Conservation (phyloP, 2,888 invertebrate genomes). For the Laothoe populi region DNA sequence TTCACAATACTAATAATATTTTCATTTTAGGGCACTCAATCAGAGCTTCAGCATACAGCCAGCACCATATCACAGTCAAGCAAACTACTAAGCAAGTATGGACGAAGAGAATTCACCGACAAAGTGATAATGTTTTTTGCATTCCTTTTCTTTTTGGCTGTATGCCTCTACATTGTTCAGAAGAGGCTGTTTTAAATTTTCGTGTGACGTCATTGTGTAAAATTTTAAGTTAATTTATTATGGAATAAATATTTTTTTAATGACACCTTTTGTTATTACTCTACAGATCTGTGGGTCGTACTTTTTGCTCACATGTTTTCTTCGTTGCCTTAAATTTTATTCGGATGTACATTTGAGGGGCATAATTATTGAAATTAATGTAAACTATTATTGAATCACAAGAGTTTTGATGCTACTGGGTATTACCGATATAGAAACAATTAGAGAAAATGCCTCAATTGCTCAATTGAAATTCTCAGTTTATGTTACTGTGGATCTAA, state of each 20-base stretch:
- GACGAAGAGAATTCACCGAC: conserved; percentile 97
- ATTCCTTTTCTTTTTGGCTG: conserved; percentile 94
- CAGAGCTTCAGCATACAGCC: conserved; percentile 93
- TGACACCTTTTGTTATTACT: neutral
- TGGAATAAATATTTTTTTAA: conserved; percentile 20
- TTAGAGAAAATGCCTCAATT: too few relatives aligned
- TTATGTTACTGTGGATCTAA: too few relatives aligned
- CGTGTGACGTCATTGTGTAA: conserved; percentile 3
- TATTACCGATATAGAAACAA: too few relatives aligned
- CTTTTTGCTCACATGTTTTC: too few relatives aligned
- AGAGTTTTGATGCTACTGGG: too few relatives aligned
- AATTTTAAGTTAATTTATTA: conserved; percentile 27
- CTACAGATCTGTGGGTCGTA: neutral
- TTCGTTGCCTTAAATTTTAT: too few relatives aligned
- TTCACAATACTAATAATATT: neutral
- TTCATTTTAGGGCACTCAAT: conserved; percentile 87
- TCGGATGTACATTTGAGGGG: too few relatives aligned
- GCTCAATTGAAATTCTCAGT: too few relatives aligned
- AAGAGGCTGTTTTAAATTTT: conserved; percentile 90
- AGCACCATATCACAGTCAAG: conserved; percentile 95
- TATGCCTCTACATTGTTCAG: conserved; percentile 96
- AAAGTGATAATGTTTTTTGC: conserved; percentile 95
- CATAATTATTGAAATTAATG: too few relatives aligned
- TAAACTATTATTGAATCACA: too few relatives aligned
- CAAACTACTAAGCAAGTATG: conserved; percentile 96